Evolutionary conservation across 2,797 vertebrate genomes (phyloP), one percentile per base, ranked within the genome.

Genomic region (Aselliscus stoliczkanus): DNA sequence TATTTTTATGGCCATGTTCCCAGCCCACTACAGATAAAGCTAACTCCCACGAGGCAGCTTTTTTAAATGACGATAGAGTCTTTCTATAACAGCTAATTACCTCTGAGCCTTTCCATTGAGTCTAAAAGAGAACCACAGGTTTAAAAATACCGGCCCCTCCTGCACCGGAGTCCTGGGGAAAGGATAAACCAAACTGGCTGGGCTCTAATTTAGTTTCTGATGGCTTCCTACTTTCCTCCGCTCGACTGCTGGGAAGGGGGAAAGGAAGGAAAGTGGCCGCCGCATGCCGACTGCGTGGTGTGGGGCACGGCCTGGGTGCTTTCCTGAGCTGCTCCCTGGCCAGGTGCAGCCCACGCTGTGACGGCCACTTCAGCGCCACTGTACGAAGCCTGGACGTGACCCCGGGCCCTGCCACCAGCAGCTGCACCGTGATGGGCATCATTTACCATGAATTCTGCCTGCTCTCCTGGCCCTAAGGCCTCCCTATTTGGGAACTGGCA

Each of bases 41-140:
- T 42, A 20, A 62, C 50, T 79, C 80, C 80, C 88, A 62, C 2
- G 0, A 42, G 84, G 69, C n/a, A 75, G 75, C 75, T 89, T 69
- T 89, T 81, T 29, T 9, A 90, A 79, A 44, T 25, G 79, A 64
- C 2, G 25, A 21, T 9, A 23, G 4, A 20, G 42, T 86, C 58
- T 83, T 91, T 89, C 94, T 31, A 11, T 34, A 58, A 96, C 8
- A 79, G 84, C 88, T 92, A 89, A 80, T 79, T 88, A 83, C 64
- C 64, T 64, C 64, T 13, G 56, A 75, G 75, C 75, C 67, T 52
- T 83, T 84, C 72, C 50, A 69, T 12, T 54, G 79, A 62, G 20
- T 85, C 88, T 47, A 62, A 88, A 64, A 80, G 65, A 84, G 42
- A 95, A 79, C 4, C 11, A 18, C 25, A 21, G 21, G 60, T 96